These are phyloP conservation scores for Hyppa rectilinea DNA, from an alignment of 2,888 invertebrate genomes.

Conservation along the genomic window DNA sequence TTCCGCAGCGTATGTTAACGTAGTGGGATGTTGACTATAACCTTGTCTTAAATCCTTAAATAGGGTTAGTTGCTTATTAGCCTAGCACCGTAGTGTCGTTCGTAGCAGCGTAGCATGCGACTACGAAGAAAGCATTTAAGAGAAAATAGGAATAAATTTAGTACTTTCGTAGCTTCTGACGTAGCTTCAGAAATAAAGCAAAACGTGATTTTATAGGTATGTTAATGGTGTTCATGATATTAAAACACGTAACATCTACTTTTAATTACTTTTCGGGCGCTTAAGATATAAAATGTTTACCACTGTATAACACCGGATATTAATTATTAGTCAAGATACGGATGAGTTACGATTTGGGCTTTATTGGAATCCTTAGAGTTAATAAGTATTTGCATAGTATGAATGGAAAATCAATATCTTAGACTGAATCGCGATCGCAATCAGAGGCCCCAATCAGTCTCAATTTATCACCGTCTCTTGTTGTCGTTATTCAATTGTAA, in stretches of 20 bases:
- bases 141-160: not conserved
- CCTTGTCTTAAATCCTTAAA: not conserved
- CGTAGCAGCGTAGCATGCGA: constrained; percentile 23
- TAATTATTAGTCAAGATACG: constrained; percentile 25
- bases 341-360: constrained; percentile 19
- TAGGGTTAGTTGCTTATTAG: not conserved
- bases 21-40: not conserved
- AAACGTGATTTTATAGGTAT: not conserved
- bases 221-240: not conserved
- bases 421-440: constrained; percentile 19
- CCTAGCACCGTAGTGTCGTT: constrained; percentile 16
- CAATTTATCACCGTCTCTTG: constrained; percentile 16
- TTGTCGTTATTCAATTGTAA: constrained; percentile 1
- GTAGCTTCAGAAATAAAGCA: not conserved
- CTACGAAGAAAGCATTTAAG: not conserved
- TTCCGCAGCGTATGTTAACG: not conserved
- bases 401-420: constrained; percentile 44
- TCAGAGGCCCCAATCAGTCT: constrained; percentile 36
- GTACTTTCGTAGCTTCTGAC: not conserved
- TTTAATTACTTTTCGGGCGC: constrained; percentile 6
- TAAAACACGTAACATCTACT: not conserved
- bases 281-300: constrained; percentile 4
- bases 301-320: constrained; percentile 14
- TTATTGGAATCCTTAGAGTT: constrained; percentile 37
- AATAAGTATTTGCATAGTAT: constrained; percentile 46